Evolutionary conservation across 2,113 vertebrate genomes (phyloP).

Genomic region (Tragulus kanchil): DNA sequence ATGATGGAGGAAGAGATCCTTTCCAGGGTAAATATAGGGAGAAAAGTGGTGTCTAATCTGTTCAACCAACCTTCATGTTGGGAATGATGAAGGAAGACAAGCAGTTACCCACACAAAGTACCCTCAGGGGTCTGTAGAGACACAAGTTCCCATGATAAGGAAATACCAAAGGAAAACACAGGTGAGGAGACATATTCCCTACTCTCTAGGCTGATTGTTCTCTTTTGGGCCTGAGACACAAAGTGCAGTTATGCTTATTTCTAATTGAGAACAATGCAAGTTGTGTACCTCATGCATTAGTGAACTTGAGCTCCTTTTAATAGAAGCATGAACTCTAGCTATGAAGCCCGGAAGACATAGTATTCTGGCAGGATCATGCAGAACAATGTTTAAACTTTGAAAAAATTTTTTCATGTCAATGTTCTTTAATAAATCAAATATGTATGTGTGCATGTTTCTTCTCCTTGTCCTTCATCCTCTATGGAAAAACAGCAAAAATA

Average conservation of each 20-base stretch:
- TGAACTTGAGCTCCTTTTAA: constrained; percentile 18
- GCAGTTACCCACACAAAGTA: not conserved
- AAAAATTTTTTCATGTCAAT: not conserved
- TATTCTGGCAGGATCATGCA: not conserved
- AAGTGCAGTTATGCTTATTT: not conserved
- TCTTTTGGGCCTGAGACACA: not conserved
- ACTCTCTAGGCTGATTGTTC: not conserved
- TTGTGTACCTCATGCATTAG: not conserved
- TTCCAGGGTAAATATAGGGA: not conserved
- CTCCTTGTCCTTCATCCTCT: not conserved
- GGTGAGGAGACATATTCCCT: not conserved
- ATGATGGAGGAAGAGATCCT: not conserved
- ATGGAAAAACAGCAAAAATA: not conserved
- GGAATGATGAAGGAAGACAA: not conserved
- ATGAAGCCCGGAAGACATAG: not conserved
- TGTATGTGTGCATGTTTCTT: not conserved
- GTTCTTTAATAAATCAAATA: not conserved
- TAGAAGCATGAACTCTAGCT: not conserved
- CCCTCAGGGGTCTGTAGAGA: not conserved
- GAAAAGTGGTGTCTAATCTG: not conserved
- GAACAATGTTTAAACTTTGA: not conserved
- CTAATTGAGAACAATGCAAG: not conserved
- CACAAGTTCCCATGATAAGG: not conserved
- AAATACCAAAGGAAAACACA: not conserved
- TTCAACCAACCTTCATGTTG: not conserved